Evolutionary conservation across 1,140 invertebrate species (phyloP).

Genomic region (Atta texana): DNA sequence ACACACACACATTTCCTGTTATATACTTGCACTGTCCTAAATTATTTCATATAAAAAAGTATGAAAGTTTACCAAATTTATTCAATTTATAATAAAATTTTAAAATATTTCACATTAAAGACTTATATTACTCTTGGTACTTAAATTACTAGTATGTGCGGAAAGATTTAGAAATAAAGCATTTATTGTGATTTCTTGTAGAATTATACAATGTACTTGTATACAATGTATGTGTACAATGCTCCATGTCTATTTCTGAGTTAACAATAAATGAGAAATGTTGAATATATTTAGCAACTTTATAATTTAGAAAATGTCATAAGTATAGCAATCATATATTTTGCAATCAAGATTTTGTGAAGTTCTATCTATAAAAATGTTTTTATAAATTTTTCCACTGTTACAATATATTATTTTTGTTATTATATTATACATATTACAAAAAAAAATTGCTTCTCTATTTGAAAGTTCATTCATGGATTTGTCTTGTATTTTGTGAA

Average conservation of each 20-base stretch:
- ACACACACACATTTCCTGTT: not conserved
- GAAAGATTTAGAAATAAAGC: not conserved
- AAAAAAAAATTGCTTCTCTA: not conserved
- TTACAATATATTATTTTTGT: not conserved
- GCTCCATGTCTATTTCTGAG: conserved; percentile 16
- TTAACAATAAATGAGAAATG: conserved; percentile 40
- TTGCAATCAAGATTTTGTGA: not conserved
- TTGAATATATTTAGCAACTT: conserved; percentile 12
- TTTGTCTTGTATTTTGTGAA: not conserved
- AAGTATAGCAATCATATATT: not conserved
- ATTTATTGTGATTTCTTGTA: not conserved
- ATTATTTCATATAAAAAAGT: not conserved
- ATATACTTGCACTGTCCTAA: conserved; percentile 19
- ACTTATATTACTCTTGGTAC: conserved; percentile 2
- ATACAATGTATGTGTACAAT: conserved; percentile 1
- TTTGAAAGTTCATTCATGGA: not conserved
- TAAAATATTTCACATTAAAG: conserved; percentile 16
- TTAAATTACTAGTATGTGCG: not conserved
- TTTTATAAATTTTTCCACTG: not conserved
- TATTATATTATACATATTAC: not conserved
- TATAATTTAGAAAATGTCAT: not conserved
- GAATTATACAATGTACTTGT: not conserved
- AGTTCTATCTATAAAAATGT: not conserved
- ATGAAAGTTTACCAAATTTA: not conserved
- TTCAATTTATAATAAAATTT: conserved; percentile 15